phyloP scores from a whole-genome alignment of 1,140 invertebrate species.

The Lethrus apterus region DNA sequence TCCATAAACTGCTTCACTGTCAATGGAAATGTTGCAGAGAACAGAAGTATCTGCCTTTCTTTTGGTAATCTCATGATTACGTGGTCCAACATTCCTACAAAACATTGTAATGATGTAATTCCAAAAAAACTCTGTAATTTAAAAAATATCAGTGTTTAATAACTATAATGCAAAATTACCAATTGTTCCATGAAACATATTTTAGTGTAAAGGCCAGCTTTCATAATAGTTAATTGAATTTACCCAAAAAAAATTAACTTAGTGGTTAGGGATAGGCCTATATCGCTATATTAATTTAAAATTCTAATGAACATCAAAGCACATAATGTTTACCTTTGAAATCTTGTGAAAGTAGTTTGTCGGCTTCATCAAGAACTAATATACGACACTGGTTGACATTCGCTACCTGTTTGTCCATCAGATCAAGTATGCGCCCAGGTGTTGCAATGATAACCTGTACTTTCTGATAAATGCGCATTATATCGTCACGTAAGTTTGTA shows the following conservation, averaged over 20 bases:
- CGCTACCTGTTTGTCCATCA: conserved; percentile 98
- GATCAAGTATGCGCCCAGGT: conserved; percentile 97
- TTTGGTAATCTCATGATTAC: conserved; percentile 85
- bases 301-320: background rate
- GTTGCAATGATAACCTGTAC: conserved; percentile 99
- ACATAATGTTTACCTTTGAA: conserved; percentile 83
- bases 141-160: background rate
- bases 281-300: too few species aligned
- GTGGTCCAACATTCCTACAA: conserved; percentile 85
- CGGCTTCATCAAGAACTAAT: conserved; percentile 97
- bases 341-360: conserved; percentile 98
- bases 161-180: background rate
- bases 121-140: background rate
- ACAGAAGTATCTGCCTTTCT: conserved; percentile 95
- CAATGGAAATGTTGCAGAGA: conserved; percentile 98
- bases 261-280: background rate
- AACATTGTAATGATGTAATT: too few species aligned
- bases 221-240: too few species aligned
- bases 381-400: conserved; percentile 94
- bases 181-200: too few species aligned
- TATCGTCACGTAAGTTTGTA: conserved; percentile 97
- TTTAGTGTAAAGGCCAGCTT: too few species aligned
- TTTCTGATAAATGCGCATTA: conserved; percentile 99
- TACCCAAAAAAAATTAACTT: background rate
- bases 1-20: conserved; percentile 99